Conservation (phyloP, 2,797 vertebrate genomes). For the Natrix natrix region DNA sequence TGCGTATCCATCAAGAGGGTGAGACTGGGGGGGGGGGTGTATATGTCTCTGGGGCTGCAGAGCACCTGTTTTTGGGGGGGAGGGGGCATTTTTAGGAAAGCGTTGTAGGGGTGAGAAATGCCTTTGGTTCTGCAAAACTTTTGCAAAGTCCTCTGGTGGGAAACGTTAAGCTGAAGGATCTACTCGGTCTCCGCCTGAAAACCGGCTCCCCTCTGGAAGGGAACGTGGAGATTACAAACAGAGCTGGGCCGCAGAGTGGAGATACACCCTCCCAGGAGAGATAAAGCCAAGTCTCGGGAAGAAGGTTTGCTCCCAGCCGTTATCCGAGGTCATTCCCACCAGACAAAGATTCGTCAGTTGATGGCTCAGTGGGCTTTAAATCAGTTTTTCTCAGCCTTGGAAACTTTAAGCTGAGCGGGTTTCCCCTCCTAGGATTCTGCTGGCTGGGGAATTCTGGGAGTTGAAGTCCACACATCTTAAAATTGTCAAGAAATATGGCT, state of each 20-base stretch:
- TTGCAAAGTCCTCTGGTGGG: background rate
- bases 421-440: background rate
- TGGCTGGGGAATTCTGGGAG: background rate
- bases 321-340: slow-evolving; percentile 32
- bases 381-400: background rate
- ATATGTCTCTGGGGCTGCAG: background rate
- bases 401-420: background rate
- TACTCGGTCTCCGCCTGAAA: background rate
- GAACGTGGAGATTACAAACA: background rate
- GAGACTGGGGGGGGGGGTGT: background rate
- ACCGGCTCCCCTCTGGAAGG: background rate
- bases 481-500: background rate
- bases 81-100: background rate
- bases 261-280: background rate
- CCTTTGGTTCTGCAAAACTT: background rate
- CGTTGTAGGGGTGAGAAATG: background rate
- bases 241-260: background rate
- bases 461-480: background rate
- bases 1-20: background rate
- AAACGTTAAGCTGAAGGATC: too few relatives aligned
- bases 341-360: background rate
- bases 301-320: background rate
- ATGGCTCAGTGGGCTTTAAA: background rate
- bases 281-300: background rate
- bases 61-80: background rate